phyloP scores from a whole-genome alignment of 2,113 vertebrate genomes.

The Hyperoodon ampullatus region DNA sequence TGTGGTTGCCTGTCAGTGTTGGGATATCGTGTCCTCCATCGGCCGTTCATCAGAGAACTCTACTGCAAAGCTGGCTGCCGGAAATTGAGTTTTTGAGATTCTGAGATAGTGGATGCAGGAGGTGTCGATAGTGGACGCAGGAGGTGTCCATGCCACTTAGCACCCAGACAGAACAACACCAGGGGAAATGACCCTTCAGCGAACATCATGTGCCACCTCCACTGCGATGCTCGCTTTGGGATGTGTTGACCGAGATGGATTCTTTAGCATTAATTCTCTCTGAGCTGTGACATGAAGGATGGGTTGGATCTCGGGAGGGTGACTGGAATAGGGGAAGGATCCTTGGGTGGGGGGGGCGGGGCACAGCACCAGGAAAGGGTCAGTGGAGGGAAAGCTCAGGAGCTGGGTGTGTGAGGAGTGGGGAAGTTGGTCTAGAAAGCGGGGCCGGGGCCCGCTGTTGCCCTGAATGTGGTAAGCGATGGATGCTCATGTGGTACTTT shows the following conservation, averaged over 20 bases:
- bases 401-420: fast-evolving
- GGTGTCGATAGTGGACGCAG: background rate
- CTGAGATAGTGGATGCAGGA: background rate
- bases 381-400: background rate
- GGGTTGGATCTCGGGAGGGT: fast-evolving
- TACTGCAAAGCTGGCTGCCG: fast-evolving
- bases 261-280: background rate
- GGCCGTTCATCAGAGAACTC: background rate
- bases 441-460: fast-evolving
- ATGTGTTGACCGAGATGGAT: fast-evolving
- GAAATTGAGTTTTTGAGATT: constrained; percentile 71
- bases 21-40: background rate
- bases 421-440: fast-evolving
- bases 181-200: background rate
- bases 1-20: background rate
- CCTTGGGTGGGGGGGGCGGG: fast-evolving
- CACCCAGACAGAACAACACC: background rate
- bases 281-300: background rate
- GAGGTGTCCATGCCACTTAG: background rate
- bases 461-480: background rate
- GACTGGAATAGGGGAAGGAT: background rate
- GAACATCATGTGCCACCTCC: fast-evolving
- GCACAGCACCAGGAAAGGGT: fast-evolving
- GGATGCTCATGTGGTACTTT: fast-evolving
- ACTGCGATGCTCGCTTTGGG: fast-evolving